A percentile compares a stretch with the other conserved stretches of the same genome.
Evolutionary conservation across 2,888 invertebrate genomes (phyloP).

Genomic region (Microplitis manilae): DNA sequence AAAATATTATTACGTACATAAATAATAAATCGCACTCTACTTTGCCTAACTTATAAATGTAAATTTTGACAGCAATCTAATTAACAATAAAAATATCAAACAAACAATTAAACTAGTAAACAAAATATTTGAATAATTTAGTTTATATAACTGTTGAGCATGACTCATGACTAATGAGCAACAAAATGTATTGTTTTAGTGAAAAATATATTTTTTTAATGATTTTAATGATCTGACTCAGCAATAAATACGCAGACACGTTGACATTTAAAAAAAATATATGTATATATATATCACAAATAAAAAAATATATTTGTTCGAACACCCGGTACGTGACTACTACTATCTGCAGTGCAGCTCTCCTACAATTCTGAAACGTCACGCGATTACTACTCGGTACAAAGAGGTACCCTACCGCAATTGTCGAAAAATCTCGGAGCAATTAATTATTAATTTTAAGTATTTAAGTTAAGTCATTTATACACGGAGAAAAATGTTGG

Average conservation of each 20-base stretch:
- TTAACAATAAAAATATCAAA: neutral
- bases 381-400: constrained; percentile 51
- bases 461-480: neutral
- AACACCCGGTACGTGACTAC: constrained; percentile 52
- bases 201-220: constrained; percentile 12
- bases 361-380: constrained; percentile 44
- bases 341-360: constrained; percentile 51
- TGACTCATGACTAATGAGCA: neutral
- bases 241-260: constrained; percentile 27
- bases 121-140: neutral
- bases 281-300: neutral
- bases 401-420: constrained; percentile 46
- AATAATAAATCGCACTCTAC: neutral
- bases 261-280: constrained; percentile 29
- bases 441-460: neutral
- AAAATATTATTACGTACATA: neutral
- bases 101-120: neutral
- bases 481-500: too few relatives aligned
- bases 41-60: neutral
- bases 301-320: constrained; percentile 26
- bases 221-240: constrained; percentile 23
- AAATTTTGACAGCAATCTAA: neutral
- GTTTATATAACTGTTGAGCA: neutral
- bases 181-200: neutral
- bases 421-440: constrained; percentile 39